Base-by-base conservation (phyloP, 2,113 vertebrate species). In the Syngnathus typhle region DNA sequence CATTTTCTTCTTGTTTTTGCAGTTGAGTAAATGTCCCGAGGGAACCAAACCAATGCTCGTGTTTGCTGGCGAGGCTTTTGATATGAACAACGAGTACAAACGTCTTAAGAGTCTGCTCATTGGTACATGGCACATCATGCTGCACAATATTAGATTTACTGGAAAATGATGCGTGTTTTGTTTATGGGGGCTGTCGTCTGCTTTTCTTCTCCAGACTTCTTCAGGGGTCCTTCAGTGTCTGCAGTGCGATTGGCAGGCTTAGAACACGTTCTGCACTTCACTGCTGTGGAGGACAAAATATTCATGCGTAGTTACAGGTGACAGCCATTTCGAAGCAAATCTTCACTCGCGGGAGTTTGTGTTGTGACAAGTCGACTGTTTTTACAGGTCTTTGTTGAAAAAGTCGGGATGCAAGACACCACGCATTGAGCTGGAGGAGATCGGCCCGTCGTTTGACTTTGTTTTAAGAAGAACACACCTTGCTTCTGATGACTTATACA, bases 231-330 rank as follows among this genome's bases (percentile, higher is more conserved):
- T 7, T 89, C 76, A 0, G 94, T 97, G 54, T 36, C 93, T 7
- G 93, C 70, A 0, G 82, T 99, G 68, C 95, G 97, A 21, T 88
- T 98, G 79, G 96, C 94, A n/a, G 96, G 97, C 36, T 88, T 98
- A 37, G 97, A 99, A 64, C 93, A 91, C 0, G 82, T 98, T 54
- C 85, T 99, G 60, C 95, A 98, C 85, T 96, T 99, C 86, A 97
- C 95, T 12, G 94, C 95, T 16, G 64, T 93, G 51, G 93, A 94
- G 9, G 94, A 94, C 27, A 97, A 93, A 72, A 91, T 99, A 81
- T 98, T 92, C 82, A 85, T 99, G 89, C 92, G 96, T 65, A 98
- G 95, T 83, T 99, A 99, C 84, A 98, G 92, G 97, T 96, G 46
- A 49, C 23, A 12, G 3, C 27, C 27, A 32, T 32, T 32, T 32